Percentiles rank a stretch among this genome's conserved stretches.
phyloP scores from a whole-genome alignment of 2,888 invertebrate genomes.

The Opisthograptis luteolata region DNA sequence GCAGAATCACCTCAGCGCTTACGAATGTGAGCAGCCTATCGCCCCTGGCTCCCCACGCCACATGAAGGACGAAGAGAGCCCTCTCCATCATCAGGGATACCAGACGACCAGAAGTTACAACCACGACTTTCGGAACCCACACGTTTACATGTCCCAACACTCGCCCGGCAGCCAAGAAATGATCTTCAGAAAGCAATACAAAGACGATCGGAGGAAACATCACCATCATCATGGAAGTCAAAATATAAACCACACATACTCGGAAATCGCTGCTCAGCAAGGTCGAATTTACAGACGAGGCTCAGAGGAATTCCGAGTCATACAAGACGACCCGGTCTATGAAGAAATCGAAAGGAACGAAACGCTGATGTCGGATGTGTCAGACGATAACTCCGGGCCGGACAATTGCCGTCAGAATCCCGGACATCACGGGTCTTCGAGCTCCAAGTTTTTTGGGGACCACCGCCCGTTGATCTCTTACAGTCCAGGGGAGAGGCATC shows the following conservation, averaged over 20 bases:
- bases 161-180: conserved; percentile 78
- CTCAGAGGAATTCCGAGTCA: conserved; percentile 82
- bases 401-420: conserved; percentile 89
- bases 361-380: conserved; percentile 90
- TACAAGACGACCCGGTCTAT: conserved; percentile 91
- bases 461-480: conserved; percentile 92
- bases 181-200: conserved; percentile 77
- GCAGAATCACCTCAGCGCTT: conserved; percentile 82
- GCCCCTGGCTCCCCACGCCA: conserved; percentile 78
- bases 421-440: conserved; percentile 80
- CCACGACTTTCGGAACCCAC: conserved; percentile 77
- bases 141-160: conserved; percentile 79
- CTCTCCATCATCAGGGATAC: conserved; percentile 74
- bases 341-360: conserved; percentile 91
- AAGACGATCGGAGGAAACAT: conserved; percentile 75
- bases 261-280: conserved; percentile 86
- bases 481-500: conserved; percentile 87
- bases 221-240: conserved; percentile 83
- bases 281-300: conserved; percentile 79
- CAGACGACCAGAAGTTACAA: conserved; percentile 77
- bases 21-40: conserved; percentile 77
- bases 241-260: conserved; percentile 89
- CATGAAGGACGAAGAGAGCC: conserved; percentile 73
- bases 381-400: conserved; percentile 86
- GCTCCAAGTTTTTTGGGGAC: conserved; percentile 91